Evolutionary conservation across 2,888 invertebrate species (phyloP).

Genomic region (Nomada ferruginata): DNA sequence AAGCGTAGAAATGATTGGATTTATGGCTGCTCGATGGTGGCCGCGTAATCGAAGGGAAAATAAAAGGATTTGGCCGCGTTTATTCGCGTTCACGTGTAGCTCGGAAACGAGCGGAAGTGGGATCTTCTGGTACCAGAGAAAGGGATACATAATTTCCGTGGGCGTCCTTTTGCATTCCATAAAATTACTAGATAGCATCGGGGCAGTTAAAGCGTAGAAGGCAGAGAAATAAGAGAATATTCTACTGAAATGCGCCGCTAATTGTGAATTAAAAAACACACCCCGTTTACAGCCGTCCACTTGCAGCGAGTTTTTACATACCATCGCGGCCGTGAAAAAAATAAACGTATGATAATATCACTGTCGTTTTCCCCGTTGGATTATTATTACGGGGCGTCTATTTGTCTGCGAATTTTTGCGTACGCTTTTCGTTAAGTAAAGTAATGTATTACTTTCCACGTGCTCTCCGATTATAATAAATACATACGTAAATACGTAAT

Average conservation of each 20-base stretch:
- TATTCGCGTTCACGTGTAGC: neutral
- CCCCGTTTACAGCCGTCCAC: slow-evolving; percentile 31
- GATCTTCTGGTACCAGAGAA: slow-evolving; percentile 24
- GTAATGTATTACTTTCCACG: no score
- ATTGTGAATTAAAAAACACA: slow-evolving; percentile 53
- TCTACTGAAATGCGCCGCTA: slow-evolving; percentile 41
- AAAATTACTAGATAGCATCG: slow-evolving; percentile 55
- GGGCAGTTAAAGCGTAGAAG: slow-evolving; percentile 23
- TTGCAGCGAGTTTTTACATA: slow-evolving; percentile 12
- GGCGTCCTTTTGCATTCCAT: slow-evolving; percentile 48
- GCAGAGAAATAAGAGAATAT: slow-evolving; percentile 43
- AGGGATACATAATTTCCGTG: slow-evolving; percentile 41
- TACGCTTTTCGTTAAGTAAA: no score
- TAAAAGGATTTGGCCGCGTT: neutral
- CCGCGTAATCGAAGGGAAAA: neutral
- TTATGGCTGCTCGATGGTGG: neutral
- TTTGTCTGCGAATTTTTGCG: slow-evolving; percentile 7
- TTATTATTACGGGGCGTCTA: neutral
- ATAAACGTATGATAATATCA: slow-evolving; percentile 22
- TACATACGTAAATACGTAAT: no score
- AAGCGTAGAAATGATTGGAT: slow-evolving; percentile 15
- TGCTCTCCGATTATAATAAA: no score
- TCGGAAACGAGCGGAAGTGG: slow-evolving; percentile 22
- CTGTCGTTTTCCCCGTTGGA: slow-evolving; percentile 4
- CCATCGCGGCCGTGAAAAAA: slow-evolving; percentile 13